These are phyloP conservation scores for Biston stratarius DNA, from an alignment of 2,888 invertebrate species.

Conservation along the genomic window DNA sequence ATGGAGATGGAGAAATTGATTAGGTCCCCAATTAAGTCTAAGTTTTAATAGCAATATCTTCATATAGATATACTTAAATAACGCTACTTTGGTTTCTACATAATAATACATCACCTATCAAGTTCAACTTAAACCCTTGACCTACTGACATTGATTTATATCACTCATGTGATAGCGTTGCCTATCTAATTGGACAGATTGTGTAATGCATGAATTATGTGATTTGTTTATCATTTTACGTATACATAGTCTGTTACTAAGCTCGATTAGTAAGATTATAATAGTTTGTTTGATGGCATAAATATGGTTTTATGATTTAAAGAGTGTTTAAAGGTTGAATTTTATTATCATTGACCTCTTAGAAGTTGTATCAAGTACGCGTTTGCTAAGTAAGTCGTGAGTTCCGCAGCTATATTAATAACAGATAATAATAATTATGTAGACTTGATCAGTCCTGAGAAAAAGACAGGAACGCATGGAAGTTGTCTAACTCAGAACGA, in stretches of 20 bases:
- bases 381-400: neutral
- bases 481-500: no score
- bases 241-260: neutral
- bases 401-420: no score
- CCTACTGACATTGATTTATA: slow-evolving; percentile 51
- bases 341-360: neutral
- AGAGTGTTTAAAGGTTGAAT: neutral
- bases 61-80: neutral
- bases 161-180: slow-evolving; percentile 30
- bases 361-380: no score
- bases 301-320: neutral
- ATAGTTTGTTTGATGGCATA: neutral
- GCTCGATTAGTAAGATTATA: neutral
- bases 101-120: slow-evolving; percentile 34
- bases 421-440: no score
- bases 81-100: neutral
- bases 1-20: no score
- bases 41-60: no score
- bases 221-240: slow-evolving; percentile 14
- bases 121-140: slow-evolving; percentile 54
- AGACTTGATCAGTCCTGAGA: no score
- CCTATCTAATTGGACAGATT: slow-evolving; percentile 29
- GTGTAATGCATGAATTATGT: slow-evolving; percentile 26
- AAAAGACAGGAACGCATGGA: no score
- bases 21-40: no score